These are phyloP conservation scores for Typhlomys cinereus DNA, from an alignment of 2,113 vertebrate species.

Conservation along the genomic window DNA sequence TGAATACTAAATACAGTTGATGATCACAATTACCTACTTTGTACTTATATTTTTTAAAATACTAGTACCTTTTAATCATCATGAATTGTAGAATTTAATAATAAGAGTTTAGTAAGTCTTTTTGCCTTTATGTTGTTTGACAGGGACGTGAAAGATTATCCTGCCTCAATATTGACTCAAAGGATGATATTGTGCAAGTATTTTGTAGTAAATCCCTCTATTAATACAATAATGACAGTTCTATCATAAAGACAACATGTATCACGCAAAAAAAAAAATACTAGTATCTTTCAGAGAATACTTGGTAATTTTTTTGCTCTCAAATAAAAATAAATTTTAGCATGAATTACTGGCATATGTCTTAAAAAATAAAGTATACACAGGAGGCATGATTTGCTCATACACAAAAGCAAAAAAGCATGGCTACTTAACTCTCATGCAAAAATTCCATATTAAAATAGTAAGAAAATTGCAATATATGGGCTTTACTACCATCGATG, in stretches of 20 bases:
- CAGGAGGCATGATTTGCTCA: not conserved
- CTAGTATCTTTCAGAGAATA: not conserved
- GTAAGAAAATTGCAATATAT: slow-evolving; percentile 58
- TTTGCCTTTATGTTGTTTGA: too few relatives aligned
- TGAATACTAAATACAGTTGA: not conserved
- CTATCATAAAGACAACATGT: too few relatives aligned
- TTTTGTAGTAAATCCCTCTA: too few relatives aligned
- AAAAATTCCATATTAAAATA: slow-evolving; percentile 58
- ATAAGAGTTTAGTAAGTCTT: too few relatives aligned
- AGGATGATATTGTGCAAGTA: too few relatives aligned
- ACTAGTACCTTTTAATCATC: not conserved
- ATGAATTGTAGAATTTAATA: too few relatives aligned
- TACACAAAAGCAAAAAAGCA: slow-evolving; percentile 15
- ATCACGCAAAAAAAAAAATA: too few relatives aligned
- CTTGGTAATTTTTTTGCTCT: not conserved
- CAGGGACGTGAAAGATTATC: too few relatives aligned
- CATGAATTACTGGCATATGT: not conserved
- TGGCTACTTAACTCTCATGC: slow-evolving; percentile 2
- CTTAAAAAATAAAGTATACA: slow-evolving; percentile 36
- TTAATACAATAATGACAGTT: too few relatives aligned
- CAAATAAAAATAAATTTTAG: slow-evolving; percentile 33
- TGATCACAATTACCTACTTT: not conserved
- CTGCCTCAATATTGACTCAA: too few relatives aligned
- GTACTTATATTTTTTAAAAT: not conserved
- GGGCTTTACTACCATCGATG: slow-evolving; percentile 44